Evolutionary conservation across 2,797 vertebrate genomes (phyloP).

Genomic region (Crenichthys baileyi): DNA sequence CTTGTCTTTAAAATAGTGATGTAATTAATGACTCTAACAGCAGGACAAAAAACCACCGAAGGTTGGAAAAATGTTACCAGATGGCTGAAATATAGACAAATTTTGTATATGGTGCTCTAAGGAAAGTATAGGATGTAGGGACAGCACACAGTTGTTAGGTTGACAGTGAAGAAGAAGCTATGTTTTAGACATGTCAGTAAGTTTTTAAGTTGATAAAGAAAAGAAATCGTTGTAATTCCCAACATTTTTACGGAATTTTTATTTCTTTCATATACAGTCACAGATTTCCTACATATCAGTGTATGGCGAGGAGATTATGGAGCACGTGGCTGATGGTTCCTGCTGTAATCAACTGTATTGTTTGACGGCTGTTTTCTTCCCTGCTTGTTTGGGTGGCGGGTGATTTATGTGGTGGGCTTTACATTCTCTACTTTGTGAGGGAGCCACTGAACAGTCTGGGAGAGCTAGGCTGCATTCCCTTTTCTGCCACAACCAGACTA

Average conservation of each 20-base stretch:
- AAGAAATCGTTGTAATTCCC: conserved; percentile 8
- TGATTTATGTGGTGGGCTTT: conserved; percentile 73
- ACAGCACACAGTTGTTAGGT: conserved; percentile 45
- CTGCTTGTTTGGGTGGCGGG: conserved; percentile 57
- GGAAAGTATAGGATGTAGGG: conserved; percentile 55
- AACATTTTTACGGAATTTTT: neutral
- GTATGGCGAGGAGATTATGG: conserved; percentile 39
- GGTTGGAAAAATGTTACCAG: conserved; percentile 79
- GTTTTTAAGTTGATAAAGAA: conserved; percentile 17
- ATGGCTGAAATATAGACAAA: conserved; percentile 73
- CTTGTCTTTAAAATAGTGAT: conserved; percentile 77
- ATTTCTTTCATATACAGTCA: conserved; percentile 9
- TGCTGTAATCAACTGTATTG: conserved; percentile 69
- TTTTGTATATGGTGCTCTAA: conserved; percentile 55
- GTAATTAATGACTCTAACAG: conserved; percentile 84
- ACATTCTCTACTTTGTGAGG: conserved; percentile 55
- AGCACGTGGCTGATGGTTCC: conserved; percentile 45
- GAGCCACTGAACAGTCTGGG: conserved; percentile 47
- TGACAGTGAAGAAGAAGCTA: conserved; percentile 41
- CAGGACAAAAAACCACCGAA: conserved; percentile 71
- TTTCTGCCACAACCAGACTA: conserved; percentile 55
- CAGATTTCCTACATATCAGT: conserved; percentile 34
- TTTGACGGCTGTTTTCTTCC: conserved; percentile 60
- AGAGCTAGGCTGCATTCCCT: conserved; percentile 59
- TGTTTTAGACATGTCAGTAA: conserved; percentile 31